Evolutionary conservation across 2,888 invertebrate genomes (phyloP), one percentile per base, ranked within the genome.

Genomic region (Tetropium fuscum): DNA sequence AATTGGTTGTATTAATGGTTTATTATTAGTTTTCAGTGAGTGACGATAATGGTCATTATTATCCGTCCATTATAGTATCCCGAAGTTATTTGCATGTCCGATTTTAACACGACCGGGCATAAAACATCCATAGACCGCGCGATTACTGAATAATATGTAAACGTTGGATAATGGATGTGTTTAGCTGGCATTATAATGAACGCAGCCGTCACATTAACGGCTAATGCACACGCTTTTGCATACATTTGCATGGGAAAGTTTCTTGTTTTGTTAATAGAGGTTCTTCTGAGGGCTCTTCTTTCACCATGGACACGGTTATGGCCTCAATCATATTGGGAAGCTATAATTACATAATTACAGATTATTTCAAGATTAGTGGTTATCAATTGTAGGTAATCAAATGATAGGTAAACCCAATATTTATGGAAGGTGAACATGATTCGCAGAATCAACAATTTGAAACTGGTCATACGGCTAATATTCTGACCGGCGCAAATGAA

Each of bases 1-100:
- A 81, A 81, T 81, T 81, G 80, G 74, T 73, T 74, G 73, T 77
- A 80, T 80, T 81, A 81, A 81, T 80, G 80, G 76, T 74, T 78
- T 78, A 74, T 80, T 80, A 80, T 80, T 80, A 80, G 79, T 78
- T 80, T 80, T 78, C 78, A 72, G 73, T 78, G 78, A 78, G 78
- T 74, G 78, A 79, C 78, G 78, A 78, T 80, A 79, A 79, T 79
- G 77, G 78, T 76, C 70, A 64, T 71, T 68, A 69, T 78, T 78
- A 71, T 70, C 69, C 68, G 70, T 69, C 74, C 73, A 75, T 76
- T 76, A 75, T 72, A 65, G 65, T 58, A 63, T 64, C 69, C 64
- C 51, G 64, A 51, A 60, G 64, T 66, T 72, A 75, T 76, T 75
- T 76, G 74, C 75, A 74, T 75, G 71, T 71, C 63, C 43, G 45